Base-by-base conservation (phyloP, 2,888 invertebrate species). In the Notocelia uddmanniana region DNA sequence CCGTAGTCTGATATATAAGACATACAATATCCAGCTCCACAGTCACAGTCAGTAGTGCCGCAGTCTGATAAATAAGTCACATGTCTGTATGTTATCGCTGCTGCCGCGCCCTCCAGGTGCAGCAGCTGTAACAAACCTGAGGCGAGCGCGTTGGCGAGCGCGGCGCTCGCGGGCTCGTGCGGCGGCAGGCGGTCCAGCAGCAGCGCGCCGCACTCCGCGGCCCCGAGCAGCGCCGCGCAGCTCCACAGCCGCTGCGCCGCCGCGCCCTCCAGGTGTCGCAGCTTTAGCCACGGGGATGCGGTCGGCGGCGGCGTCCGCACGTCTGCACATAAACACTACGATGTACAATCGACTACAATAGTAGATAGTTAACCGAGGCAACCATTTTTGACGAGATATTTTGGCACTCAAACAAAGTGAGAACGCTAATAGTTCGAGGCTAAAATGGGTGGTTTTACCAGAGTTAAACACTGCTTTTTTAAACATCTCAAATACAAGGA, bases 281-380 rank as follows among this genome's bases (percentile, higher is more conserved):
- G 95, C 60, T 90, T 89, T 72, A 95, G 95, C 97, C 97, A 97
- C 0, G 95, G 94, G 3, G 92, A 86, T 37, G 58, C 66, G 0
- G 5, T 31, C 0, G 83, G 83, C 0, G 87, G 83, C 0, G 81
- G 68, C 0, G 80, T 54, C 0, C 74, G 75, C 19, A 87, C 75
- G 10, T 86, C 89, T 89, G 76, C 1, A 6, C 3, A 41, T 13
- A 45, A 45, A 45, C 41, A 13, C 3, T 3, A 37, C 26, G 5
- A 26, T 26, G 34, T 37, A 37, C 10, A 37, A 2, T 19, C 9
- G 26, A n/a, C n/a, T n/a, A n/a, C n/a, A n/a, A n/a, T n/a, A n/a
- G n/a, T n/a, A n/a, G n/a, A n/a, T n/a, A n/a, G n/a, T n/a, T n/a
- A n/a, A n/a, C n/a, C n/a, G n/a, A n/a, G n/a, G n/a, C n/a, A n/a